Percentiles rank a stretch among this genome's conserved stretches.
Conservation (phyloP, 2,888 invertebrate genomes). For the Thera obeliscata region DNA sequence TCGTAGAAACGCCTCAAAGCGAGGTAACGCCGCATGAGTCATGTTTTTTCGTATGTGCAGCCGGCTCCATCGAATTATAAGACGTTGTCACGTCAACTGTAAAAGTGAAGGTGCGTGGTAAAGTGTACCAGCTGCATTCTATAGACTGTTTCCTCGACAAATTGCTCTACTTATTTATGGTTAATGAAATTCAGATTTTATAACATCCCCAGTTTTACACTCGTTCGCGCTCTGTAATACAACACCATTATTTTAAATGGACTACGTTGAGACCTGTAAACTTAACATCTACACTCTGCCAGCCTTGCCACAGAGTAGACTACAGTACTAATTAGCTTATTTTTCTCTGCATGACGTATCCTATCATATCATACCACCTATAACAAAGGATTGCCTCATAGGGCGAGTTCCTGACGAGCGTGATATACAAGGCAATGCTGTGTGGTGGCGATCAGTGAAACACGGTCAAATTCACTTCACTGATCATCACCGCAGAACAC, state of each 20-base stretch:
- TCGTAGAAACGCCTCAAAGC: too few species aligned
- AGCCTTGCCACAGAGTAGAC: conserved; percentile 3
- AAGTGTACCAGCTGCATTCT: conserved; percentile 6
- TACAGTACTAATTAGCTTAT: neutral
- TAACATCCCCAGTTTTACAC: conserved; percentile 62
- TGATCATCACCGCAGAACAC: too few species aligned
- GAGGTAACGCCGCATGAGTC: too few species aligned
- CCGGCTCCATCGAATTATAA: too few species aligned
- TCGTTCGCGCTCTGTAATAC: conserved; percentile 63
- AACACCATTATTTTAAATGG: conserved; percentile 57
- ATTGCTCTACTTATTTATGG: conserved; percentile 68
- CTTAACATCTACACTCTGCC: conserved; percentile 40
- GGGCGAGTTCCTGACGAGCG: too few species aligned
- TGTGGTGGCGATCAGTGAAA: too few species aligned
- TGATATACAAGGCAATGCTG: too few species aligned
- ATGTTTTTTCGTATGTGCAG: too few species aligned
- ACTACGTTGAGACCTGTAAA: conserved; percentile 47
- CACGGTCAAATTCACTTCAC: too few species aligned
- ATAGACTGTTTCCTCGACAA: conserved; percentile 44
- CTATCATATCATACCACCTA: too few species aligned
- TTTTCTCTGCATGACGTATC: neutral
- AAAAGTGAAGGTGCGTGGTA: neutral
- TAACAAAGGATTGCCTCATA: too few species aligned
- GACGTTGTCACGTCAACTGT: too few species aligned
- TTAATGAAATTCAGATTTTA: conserved; percentile 72